Base-by-base conservation (phyloP, 2,797 vertebrate species). In the Sciurus vulgaris region DNA sequence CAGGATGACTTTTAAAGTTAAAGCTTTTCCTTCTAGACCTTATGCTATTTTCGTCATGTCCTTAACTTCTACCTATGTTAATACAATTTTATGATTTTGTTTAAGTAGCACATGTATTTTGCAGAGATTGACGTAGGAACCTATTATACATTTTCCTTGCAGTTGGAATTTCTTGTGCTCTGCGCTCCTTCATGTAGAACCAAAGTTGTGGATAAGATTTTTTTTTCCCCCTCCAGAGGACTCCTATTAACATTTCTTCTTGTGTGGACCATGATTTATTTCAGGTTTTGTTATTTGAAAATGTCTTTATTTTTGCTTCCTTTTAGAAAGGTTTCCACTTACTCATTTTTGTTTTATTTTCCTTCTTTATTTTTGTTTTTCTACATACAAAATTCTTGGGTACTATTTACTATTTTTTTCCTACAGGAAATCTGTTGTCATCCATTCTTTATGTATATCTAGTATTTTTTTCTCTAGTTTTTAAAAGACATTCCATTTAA, bases 181-280 rank as follows among this genome's bases (percentile, higher is more conserved):
- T 15, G 1, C 22, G 35, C 51, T 51, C 24, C 33, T 69, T 83
- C 17, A 1, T 69, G 47, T 51, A 26, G 20, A 69, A 35, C 28
- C 12, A 33, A 33, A 33, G 14, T 20, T 59, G 24, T 65, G 63
- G 5, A 65, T 30, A 14, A 61, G 33, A 12, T 33, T 15, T 33
- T 30, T 59, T 33, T 59, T n/a, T n/a, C n/a, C n/a, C n/a, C n/a
- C 7, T 7, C 56, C 56, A 26, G 22, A 26, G 56, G 56, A 24
- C 9, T 30, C 63, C 22, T 9, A 38, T 85, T 18, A 69, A 69
- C 22, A 7, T 54, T 70, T 69, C 10, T 13, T 30, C 18, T 61
- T 20, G 5, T 18, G 1, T 30, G 8, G 10, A 63, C 3, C 1
- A 13, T 14, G 18, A 59, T 7, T 8, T 8, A 8, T 59, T 59